Percentiles rank a stretch among this genome's conserved stretches.
Conservation (phyloP, 2,797 vertebrate species). For the Aplochiton taeniatus region DNA sequence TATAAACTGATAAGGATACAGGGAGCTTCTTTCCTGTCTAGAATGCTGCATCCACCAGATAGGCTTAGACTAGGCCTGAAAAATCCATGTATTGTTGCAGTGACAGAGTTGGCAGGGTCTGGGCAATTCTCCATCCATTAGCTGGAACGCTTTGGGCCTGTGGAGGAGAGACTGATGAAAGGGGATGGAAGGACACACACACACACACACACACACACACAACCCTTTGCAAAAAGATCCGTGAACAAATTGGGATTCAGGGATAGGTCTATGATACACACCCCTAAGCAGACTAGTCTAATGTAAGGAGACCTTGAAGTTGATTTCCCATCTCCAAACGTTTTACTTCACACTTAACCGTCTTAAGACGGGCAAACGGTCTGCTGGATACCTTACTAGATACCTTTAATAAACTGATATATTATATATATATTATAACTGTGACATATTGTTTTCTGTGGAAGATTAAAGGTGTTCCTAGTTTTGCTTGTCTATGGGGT, state of each 20-base stretch:
- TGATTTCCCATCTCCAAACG: conserved; percentile 7
- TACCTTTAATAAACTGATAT: too few relatives aligned
- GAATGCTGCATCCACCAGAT: conserved; percentile 12
- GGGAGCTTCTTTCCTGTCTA: not conserved
- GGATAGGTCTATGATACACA: conserved; percentile 43
- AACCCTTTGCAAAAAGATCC: conserved; percentile 55
- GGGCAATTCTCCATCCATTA: conserved; percentile 48
- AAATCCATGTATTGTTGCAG: conserved; percentile 15
- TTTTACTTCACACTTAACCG: not conserved
- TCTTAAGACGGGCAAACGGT: not conserved
- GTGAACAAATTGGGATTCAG: conserved; percentile 55
- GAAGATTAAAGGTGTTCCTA: too few relatives aligned
- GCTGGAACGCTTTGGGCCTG: conserved; percentile 51
- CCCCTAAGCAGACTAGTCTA: conserved; percentile 17
- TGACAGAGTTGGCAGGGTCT: conserved; percentile 29
- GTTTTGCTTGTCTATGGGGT: too few relatives aligned
- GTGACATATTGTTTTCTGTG: too few relatives aligned
- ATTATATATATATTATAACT: too few relatives aligned
- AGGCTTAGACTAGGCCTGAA: not conserved
- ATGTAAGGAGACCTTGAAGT: conserved; percentile 38
- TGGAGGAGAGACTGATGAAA: conserved; percentile 59
- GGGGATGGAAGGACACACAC: conserved; percentile 37
- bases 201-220: conserved; percentile 15
- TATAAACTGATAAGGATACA: not conserved
- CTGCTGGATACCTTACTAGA: not conserved